Base-by-base conservation (phyloP, 35 echinoderm and acorn worm genomes). In the Heliocidaris tuberculata region DNA sequence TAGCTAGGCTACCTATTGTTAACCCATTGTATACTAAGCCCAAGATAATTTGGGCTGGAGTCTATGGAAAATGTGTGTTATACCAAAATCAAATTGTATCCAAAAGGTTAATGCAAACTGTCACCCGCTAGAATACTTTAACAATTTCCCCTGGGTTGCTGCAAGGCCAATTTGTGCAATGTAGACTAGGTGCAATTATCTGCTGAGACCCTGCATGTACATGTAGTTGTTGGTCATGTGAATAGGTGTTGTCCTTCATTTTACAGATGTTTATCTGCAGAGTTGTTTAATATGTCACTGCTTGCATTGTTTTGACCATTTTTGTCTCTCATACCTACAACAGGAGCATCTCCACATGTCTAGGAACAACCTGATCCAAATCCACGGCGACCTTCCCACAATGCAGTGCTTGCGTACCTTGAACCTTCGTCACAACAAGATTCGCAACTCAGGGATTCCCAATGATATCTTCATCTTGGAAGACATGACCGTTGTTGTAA, bases 331-430 rank as follows among this genome's bases (percentile, higher is more conserved):
- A 93, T 29, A 48, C 11, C n/a, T 31, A 0, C 10, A 30, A 86
- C 91, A 93, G 91, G 96, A 97, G 86, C 98, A 97, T 86, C 95
- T 99, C 30, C 96, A 97, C 90, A 99, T 99, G 98, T 61, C 96
- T 17, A 86, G 98, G 48, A 99, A 99, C 30, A 99, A 99, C 59
- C 86, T 99, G 92, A 99, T 97, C 86, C 98, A 99, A 86, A 97
- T 99, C 35, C 98, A 99, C 78, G 98, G 98, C 49, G 98, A 99
- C 95, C 92, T 99, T 13, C 96, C 96, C 4, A 95, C 96, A 7
- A 94, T 99, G 30, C 86, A 90, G 29, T 94, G 87, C 86, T 85
- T 99, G 90, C 94, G 98, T 32, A 99, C 98, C 31, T 70, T 99
- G 32, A 99, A 99, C 85, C 93, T 97, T 21, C 90, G 98, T 47